Base-by-base conservation (phyloP, 2,888 invertebrate species). In the Brachycybe producta region DNA sequence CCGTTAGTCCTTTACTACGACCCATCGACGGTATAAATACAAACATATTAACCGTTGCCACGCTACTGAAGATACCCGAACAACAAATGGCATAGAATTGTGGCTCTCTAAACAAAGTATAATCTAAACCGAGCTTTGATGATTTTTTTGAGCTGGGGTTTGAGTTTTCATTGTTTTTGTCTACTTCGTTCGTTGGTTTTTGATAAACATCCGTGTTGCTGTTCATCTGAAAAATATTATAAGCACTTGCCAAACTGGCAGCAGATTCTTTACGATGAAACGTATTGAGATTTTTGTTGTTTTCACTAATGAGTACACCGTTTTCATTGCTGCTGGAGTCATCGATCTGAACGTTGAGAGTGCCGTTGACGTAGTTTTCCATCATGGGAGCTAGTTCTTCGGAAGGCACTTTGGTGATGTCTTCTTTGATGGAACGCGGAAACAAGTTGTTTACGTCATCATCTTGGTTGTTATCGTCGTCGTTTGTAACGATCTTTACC, bases 1-100 rank as follows among this genome's bases (percentile, higher is more conserved):
- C 17, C 21, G 13, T 21, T n/a, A 39, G 28, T 4, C 48, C 48
- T 27, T 40, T 24, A 19, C 30, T 28, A 15, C 39, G 28, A 7
- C 48, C 48, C 7, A 48, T 27, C 26, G 40, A 28, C n/a, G 48
- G 48, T 21, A 48, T 19, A 28, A 48, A 48, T 13, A 48, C 40
- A 19, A 27, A 48, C n/a, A 15, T 23, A 30, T 48, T 48, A 11
- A 28, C 30, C 28, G 28, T 48, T 15, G 48, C 40, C 23, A 48
- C 38, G 15, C 39, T 39, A 40, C 27, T 26, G 48, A 26, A 48
- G 13, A 40, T 27, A 8, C 39, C 27, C 4, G 17, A 38, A 39
- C 19, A 21, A n/a, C 27, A 26, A 2, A 48, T 40, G 8, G 40
- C 48, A 21, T 48, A 48, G 23, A 48, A 48, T 15, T 23, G 17